Evolutionary conservation across 2,113 vertebrate species (phyloP), one percentile per base, ranked within the genome.

Genomic region (Turdus rufiventris): DNA sequence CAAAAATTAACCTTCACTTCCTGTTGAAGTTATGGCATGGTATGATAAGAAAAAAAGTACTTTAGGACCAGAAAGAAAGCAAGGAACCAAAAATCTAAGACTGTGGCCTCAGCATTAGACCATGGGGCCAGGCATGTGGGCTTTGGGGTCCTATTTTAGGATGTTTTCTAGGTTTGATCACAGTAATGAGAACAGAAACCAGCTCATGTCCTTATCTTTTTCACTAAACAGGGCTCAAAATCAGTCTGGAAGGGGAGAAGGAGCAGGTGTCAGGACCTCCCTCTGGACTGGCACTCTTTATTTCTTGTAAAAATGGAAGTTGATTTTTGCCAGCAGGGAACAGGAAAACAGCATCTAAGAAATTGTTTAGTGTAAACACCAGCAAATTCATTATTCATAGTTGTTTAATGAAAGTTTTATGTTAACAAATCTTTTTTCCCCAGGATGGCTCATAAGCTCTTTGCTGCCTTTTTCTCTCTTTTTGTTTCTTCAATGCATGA

Each of bases 401-500:
- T 36, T 91, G n/a, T 83, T 95, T 79, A 94, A 95, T 92, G 31
- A 91, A 96, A 89, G 25, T 94, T 95, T 93, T 79, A 91, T 93
- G 86, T 51, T 82, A 94, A 91, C 91, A 95, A 93, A 88, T 93
- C 23, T 72, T 83, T 79, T 79, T 73, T 54, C 10, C 48, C 34
- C 84, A 68, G 45, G 16, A 34, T 73, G 81, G 53, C 42, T 96
- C 50, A 53, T 66, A 66, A 89, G 40, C 54, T 43, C 40, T 85
- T 91, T 93, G 43, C 45, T 92, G 66, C 71, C 34, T 93, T 89
- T 85, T 85, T 38, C 48, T 76, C 21, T 65, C 33, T 73, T 93
- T 82, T 91, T 61, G 11, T 34, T 87, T 50, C 74, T 87, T 91
- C 68, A 38, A 18, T 75, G 81, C 48, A n/a, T 31, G 26, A 78